Conservation (phyloP, 2,797 vertebrate genomes). For the Manis javanica region DNA sequence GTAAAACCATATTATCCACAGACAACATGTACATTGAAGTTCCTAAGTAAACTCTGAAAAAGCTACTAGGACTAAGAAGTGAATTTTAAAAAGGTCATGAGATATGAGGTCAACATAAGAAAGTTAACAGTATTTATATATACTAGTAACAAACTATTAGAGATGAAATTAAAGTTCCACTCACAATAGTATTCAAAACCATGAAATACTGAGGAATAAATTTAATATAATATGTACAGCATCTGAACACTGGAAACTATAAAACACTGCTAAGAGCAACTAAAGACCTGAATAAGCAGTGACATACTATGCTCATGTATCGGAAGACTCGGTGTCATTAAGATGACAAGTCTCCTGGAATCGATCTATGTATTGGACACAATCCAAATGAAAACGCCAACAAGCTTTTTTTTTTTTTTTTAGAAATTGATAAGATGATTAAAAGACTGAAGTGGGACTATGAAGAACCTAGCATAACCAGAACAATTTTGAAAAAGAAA, state of each 20-base stretch:
- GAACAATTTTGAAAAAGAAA: background rate
- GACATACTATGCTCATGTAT: background rate
- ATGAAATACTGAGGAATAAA: background rate
- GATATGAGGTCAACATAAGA: background rate
- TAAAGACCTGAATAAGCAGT: background rate
- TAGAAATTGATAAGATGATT: background rate
- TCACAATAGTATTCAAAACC: background rate
- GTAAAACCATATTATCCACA: background rate
- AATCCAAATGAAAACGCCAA: background rate
- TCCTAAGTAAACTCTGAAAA: constrained; percentile 6
- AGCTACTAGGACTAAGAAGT: background rate
- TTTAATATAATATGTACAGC: background rate
- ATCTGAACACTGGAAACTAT: background rate
- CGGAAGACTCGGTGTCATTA: background rate
- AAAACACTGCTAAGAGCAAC: background rate
- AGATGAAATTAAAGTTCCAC: background rate
- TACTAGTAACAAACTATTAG: background rate
- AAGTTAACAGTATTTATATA: background rate
- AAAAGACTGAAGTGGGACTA: background rate
- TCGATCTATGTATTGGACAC: background rate
- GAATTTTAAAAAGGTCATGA: background rate
- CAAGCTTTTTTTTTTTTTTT: background rate
- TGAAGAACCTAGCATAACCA: background rate
- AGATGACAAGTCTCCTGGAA: background rate
- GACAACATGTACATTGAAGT: background rate